Evolutionary conservation across 2,797 vertebrate species (phyloP).

Genomic region (Catamblyrhynchus diadema): DNA sequence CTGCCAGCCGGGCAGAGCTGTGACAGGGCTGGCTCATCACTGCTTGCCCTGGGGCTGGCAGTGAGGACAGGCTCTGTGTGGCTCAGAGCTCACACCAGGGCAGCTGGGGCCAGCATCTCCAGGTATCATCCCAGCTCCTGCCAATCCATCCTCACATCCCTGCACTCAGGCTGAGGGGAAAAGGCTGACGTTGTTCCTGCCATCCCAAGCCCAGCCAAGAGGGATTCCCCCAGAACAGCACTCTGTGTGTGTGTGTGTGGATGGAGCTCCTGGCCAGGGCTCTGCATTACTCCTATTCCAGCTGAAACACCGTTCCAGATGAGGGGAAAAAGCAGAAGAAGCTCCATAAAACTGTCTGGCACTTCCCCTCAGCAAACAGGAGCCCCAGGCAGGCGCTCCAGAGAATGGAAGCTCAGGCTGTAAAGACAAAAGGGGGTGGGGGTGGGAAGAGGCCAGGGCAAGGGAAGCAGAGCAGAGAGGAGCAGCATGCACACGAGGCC

Average conservation of each 20-base stretch:
- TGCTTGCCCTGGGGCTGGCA: not conserved
- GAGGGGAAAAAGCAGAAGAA: not conserved
- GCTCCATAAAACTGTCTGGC: slow-evolving; percentile 11
- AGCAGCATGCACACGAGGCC: not conserved
- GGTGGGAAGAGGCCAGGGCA: slow-evolving; percentile 24
- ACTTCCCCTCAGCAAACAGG: slow-evolving; percentile 23
- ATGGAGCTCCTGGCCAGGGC: not conserved
- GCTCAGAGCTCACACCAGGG: not conserved
- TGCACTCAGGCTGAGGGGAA: not conserved
- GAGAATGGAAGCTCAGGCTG: slow-evolving; percentile 7
- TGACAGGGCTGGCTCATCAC: not conserved
- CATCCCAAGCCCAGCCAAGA: not conserved
- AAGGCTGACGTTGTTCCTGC: not conserved
- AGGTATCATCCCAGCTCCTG: accelerated
- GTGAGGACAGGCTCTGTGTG: accelerated
- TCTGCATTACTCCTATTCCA: not conserved
- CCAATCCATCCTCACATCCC: not conserved
- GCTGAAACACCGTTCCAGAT: not conserved
- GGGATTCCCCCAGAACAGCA: not conserved
- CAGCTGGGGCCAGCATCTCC: not conserved
- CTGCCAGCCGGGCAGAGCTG: not conserved
- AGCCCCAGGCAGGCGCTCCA: not conserved
- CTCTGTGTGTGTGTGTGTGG: not conserved
- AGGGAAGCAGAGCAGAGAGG: not conserved
- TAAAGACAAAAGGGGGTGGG: slow-evolving; percentile 4